phyloP scores from a whole-genome alignment of 1,140 invertebrate species.

The Calycopis cecrops region DNA sequence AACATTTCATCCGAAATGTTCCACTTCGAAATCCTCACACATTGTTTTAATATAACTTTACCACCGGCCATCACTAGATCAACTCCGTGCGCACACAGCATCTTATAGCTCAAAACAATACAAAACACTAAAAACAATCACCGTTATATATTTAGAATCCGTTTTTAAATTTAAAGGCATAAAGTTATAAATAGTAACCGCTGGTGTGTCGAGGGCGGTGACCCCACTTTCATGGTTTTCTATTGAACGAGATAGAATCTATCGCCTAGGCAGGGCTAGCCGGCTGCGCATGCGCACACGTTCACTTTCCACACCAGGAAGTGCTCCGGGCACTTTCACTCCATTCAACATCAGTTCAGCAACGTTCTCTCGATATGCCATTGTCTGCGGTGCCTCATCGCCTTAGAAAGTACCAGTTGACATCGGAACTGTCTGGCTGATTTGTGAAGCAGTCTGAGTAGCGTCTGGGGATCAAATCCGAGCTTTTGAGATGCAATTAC shows the following conservation, averaged over 20 bases:
- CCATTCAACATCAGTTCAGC: conserved; percentile 67
- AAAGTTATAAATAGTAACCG: background rate
- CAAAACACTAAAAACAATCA: background rate
- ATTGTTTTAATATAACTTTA: too few species aligned
- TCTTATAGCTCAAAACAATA: too few species aligned
- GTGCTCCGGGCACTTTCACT: conserved; percentile 65
- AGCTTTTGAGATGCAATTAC: too few species aligned
- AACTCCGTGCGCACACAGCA: too few species aligned
- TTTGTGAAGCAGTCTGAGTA: too few species aligned
- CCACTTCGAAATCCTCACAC: too few species aligned
- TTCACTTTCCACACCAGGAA: conserved; percentile 70
- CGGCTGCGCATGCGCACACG: conserved; percentile 37
- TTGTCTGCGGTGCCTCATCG: conserved; percentile 40
- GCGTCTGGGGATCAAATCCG: too few species aligned
- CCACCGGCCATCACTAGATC: too few species aligned
- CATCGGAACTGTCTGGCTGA: too few species aligned
- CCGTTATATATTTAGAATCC: conserved; percentile 2
- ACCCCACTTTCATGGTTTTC: conserved; percentile 57
- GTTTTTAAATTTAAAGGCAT: background rate
- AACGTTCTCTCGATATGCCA: conserved; percentile 41
- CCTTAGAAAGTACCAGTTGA: conserved; percentile 8
- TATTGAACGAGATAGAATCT: conserved; percentile 56
- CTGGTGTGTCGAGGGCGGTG: conserved; percentile 21
- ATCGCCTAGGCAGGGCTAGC: conserved; percentile 46
- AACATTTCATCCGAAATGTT: too few species aligned